phyloP scores from a whole-genome alignment of 2,797 vertebrate species.

The Meda fulgida region DNA sequence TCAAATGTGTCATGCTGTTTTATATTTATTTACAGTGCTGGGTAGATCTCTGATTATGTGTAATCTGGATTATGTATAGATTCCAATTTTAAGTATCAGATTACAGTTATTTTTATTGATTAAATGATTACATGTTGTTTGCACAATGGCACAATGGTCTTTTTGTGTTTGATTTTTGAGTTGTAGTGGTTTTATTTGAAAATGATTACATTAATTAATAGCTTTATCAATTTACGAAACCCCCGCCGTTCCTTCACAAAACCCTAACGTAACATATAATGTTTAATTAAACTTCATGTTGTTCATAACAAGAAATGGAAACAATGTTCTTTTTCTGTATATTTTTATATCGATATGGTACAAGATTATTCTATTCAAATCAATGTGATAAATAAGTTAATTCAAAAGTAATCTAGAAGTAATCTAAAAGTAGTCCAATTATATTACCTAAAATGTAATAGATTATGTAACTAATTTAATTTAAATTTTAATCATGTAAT shows the following conservation, averaged over 20 bases:
- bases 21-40: not conserved
- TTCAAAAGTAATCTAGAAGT: not conserved
- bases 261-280: not conserved
- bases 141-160: too few relatives aligned
- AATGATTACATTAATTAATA: not conserved
- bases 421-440: not conserved
- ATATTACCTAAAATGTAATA: not conserved
- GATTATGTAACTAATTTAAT: not conserved
- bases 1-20: not conserved
- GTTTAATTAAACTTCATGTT: not conserved
- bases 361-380: not conserved
- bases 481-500: not conserved
- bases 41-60: not conserved
- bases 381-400: not conserved
- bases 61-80: not conserved
- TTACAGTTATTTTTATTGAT: not conserved
- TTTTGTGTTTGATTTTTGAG: not conserved
- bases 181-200: not conserved
- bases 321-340: not conserved
- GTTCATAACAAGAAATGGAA: not conserved
- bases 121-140: not conserved
- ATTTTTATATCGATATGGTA: not conserved
- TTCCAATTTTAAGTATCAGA: not conserved
- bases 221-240: not conserved
- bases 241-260: too few relatives aligned